Percentiles rank a stretch among this genome's conserved stretches.
Evolutionary conservation across 2,888 invertebrate species (phyloP).

Genomic region (Phyllotreta cruciferae): DNA sequence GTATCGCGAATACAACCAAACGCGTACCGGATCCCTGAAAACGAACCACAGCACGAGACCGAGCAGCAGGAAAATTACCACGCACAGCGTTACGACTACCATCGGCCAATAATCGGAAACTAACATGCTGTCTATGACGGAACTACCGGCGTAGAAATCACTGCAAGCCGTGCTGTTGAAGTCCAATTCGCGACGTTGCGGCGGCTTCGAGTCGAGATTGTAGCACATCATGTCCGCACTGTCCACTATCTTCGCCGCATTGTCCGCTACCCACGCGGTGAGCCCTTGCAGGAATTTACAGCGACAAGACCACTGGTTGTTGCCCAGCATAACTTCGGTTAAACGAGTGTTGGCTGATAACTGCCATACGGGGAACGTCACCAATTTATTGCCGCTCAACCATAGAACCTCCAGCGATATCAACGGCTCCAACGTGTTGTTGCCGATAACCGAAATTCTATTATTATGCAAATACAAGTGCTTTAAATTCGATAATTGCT

Average conservation of each 20-base stretch:
- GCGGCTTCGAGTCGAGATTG: conserved; percentile 76
- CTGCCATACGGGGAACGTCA: conserved; percentile 81
- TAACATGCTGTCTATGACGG: conserved; percentile 82
- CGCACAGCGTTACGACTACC: conserved; percentile 80
- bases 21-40: conserved; percentile 84
- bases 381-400: conserved; percentile 84
- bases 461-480: conserved; percentile 89
- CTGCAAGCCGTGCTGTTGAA: conserved; percentile 86
- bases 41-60: conserved; percentile 80
- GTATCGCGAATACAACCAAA: conserved; percentile 88
- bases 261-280: conserved; percentile 82
- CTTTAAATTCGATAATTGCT: conserved; percentile 77
- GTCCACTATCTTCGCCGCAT: conserved; percentile 80
- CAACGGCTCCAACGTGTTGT: conserved; percentile 79
- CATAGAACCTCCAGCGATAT: conserved; percentile 80
- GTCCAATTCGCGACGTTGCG: conserved; percentile 80
- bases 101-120: conserved; percentile 85
- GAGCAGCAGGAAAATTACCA: conserved; percentile 78
- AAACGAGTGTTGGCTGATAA: conserved; percentile 72
- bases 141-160: conserved; percentile 84
- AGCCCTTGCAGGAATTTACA: conserved; percentile 88
- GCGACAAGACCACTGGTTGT: conserved; percentile 90
- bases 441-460: conserved; percentile 78
- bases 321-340: conserved; percentile 78
- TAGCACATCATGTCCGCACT: conserved; percentile 82